These are phyloP conservation scores for Ciona savignyi DNA, from an alignment of 23 tunicate genomes.

Conservation along the genomic window DNA sequence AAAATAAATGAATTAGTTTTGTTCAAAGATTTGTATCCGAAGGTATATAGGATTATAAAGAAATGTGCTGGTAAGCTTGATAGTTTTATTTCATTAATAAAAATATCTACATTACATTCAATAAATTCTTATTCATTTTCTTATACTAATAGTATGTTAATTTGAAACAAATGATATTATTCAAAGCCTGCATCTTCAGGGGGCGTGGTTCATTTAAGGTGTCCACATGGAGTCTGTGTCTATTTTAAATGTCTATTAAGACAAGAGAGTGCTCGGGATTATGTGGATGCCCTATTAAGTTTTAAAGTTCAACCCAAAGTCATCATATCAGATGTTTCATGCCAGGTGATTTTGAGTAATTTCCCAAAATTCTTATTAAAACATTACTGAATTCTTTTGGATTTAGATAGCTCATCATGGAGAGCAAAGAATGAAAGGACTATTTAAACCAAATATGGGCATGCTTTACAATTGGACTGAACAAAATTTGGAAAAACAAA, in stretches of 20 bases:
- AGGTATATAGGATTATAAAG: neutral
- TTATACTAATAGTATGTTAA: neutral
- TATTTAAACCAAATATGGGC: constrained; percentile 14
- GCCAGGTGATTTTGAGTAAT: too few species aligned
- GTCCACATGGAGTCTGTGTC: too few species aligned
- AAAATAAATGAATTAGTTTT: constrained; percentile 8
- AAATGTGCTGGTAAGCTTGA: constrained; percentile 1
- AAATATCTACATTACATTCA: neutral
- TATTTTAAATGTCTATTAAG: too few species aligned
- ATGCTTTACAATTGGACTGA: constrained; percentile 12
- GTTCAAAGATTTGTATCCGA: constrained; percentile 10
- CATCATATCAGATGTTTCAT: too few species aligned
- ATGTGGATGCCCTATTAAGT: too few species aligned
- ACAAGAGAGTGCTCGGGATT: too few species aligned
- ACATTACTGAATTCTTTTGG: too few species aligned
- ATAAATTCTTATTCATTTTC: neutral
- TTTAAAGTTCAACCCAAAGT: too few species aligned
- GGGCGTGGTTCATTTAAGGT: too few species aligned
- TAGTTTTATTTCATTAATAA: neutral
- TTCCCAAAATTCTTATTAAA: too few species aligned
- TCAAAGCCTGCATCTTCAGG: too few species aligned
- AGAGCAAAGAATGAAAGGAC: constrained; percentile 5
- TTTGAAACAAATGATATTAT: neutral
- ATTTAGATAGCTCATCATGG: constrained; percentile 42
- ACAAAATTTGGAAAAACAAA: neutral